These are phyloP conservation scores for Pollachius pollachius DNA, from an alignment of 2,113 vertebrate genomes.

Conservation along the genomic window DNA sequence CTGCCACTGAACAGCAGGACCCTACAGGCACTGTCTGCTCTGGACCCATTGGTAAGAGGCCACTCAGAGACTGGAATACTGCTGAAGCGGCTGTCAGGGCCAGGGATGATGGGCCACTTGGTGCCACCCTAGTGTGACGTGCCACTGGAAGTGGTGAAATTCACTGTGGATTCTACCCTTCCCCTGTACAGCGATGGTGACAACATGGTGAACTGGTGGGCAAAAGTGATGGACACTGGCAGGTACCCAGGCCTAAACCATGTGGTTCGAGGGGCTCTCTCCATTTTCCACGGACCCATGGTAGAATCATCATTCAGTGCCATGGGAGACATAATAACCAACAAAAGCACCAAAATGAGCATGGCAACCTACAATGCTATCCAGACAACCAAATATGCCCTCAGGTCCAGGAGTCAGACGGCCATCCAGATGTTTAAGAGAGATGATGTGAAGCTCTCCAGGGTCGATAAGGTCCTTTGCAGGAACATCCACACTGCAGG, in stretches of 20 bases:
- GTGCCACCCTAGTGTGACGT: conserved; percentile 8
- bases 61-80: not conserved
- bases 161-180: conserved; percentile 2
- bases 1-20: too few species aligned
- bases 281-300: conserved; percentile 13
- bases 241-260: conserved; percentile 14
- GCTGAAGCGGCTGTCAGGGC: conserved; percentile 6
- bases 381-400: conserved; percentile 12
- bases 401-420: conserved; percentile 1
- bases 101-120: conserved; percentile 8
- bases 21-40: not conserved
- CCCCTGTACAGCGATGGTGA: conserved; percentile 4
- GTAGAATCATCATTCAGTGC: conserved; percentile 19
- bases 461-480: conserved; percentile 4
- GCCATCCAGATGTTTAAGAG: conserved; percentile 9
- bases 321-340: conserved; percentile 15
- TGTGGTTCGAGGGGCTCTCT: conserved; percentile 16
- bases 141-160: conserved; percentile 14
- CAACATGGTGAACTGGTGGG: conserved; percentile 14
- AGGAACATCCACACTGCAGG: conserved; percentile 9
- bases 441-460: conserved; percentile 5
- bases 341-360: conserved; percentile 7
- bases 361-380: conserved; percentile 11
- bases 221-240: conserved; percentile 7
- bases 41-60: conserved; percentile 3